A percentile compares a stretch with the other conserved stretches of the same genome.
These are phyloP conservation scores for Blastobasis adustella DNA, from an alignment of 2,888 invertebrate species.

Conservation along the genomic window DNA sequence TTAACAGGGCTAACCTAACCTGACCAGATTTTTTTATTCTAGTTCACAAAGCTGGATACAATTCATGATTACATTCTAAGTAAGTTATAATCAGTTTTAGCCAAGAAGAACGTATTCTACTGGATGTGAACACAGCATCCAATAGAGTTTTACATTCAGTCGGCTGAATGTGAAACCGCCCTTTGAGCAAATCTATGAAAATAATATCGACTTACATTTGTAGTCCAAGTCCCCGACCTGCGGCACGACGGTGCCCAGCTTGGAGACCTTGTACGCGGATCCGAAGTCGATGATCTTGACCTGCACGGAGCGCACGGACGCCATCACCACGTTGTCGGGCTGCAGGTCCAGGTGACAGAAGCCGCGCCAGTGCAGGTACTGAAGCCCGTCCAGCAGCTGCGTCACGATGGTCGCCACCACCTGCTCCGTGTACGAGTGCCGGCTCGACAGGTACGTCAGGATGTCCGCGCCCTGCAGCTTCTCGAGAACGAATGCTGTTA, in stretches of 20 bases:
- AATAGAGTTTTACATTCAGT: too few species aligned
- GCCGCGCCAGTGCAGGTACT: constrained; percentile 96
- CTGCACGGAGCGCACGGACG: constrained; percentile 86
- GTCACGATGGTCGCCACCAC: constrained; percentile 90
- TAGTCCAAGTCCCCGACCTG: constrained; percentile 84
- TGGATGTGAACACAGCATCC: too few species aligned
- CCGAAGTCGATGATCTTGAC: constrained; percentile 96
- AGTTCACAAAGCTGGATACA: too few species aligned
- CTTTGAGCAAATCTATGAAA: too few species aligned
- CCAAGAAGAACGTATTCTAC: too few species aligned
- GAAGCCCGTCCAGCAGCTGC: constrained; percentile 91
- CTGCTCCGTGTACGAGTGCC: constrained; percentile 94
- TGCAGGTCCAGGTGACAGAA: constrained; percentile 92
- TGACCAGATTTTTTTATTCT: too few species aligned
- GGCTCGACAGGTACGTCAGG: constrained; percentile 89
- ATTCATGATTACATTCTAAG: too few species aligned
- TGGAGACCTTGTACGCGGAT: constrained; percentile 86
- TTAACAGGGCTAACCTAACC: too few species aligned
- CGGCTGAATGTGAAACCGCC: too few species aligned
- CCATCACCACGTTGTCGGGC: constrained; percentile 96
- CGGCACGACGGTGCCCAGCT: constrained; percentile 83
- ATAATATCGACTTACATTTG: constrained; percentile 76
- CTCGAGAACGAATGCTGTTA: constrained; percentile 84
- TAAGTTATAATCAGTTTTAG: too few species aligned
- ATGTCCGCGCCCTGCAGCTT: constrained; percentile 94